These are phyloP conservation scores for Noctua pronuba DNA, from an alignment of 2,888 invertebrate species.

Conservation along the genomic window DNA sequence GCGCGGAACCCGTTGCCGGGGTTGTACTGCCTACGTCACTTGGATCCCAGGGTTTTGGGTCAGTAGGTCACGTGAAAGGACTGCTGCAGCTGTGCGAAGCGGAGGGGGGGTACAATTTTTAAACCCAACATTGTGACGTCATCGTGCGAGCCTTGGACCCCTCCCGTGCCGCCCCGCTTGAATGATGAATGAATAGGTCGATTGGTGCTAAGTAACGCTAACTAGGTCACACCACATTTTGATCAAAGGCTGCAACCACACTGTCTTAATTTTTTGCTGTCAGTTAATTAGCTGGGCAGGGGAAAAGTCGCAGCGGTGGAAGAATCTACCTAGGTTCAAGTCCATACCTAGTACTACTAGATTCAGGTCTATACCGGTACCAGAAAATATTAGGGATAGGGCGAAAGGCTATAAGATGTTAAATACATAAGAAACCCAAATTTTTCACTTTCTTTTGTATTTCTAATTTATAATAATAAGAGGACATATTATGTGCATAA, in stretches of 20 bases:
- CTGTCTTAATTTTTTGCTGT: neutral
- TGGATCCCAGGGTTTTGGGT: constrained; percentile 83
- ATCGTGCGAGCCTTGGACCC: constrained; percentile 78
- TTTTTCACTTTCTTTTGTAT: neutral
- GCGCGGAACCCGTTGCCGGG: constrained; percentile 71
- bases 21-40: constrained; percentile 88
- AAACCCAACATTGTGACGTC: constrained; percentile 85
- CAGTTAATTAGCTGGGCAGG: neutral
- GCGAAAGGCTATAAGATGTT: too few relatives aligned
- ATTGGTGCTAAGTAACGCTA: constrained; percentile 77
- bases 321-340: neutral
- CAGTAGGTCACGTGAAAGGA: constrained; percentile 87
- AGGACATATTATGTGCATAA: neutral
- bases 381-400: neutral
- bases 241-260: constrained; percentile 22
- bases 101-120: constrained; percentile 81
- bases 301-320: neutral
- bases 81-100: constrained; percentile 82
- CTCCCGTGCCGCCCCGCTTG: constrained; percentile 74
- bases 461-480: neutral
- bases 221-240: constrained; percentile 71
- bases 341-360: neutral
- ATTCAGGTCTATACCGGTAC: neutral
- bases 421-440: neutral
- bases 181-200: constrained; percentile 88